phyloP scores from a whole-genome alignment of 2,113 vertebrate species.

The Odontophorus gujanensis region DNA sequence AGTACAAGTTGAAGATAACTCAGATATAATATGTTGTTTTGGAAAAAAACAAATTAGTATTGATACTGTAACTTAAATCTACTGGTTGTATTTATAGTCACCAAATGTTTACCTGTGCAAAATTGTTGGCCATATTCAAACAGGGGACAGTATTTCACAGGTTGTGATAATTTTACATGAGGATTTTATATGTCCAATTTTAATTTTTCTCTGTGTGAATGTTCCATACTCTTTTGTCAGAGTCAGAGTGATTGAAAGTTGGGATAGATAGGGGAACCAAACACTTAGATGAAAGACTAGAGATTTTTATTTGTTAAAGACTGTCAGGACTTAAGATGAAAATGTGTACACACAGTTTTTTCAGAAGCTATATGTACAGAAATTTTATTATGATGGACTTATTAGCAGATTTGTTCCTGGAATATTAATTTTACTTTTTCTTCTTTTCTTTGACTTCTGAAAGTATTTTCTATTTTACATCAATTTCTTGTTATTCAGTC shows the following conservation, averaged over 20 bases:
- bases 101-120: neutral
- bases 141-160: neutral
- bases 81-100: neutral
- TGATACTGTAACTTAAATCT: neutral
- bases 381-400: neutral
- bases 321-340: neutral
- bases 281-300: neutral
- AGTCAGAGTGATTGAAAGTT: neutral
- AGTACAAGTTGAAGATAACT: neutral
- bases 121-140: neutral
- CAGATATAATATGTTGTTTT: neutral
- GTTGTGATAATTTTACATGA: neutral
- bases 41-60: neutral
- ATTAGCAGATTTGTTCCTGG: neutral
- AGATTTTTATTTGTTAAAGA: neutral
- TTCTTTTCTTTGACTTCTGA: neutral
- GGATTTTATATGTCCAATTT: neutral
- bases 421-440: neutral
- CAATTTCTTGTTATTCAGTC: neutral
- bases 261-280: neutral
- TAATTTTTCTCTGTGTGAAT: neutral
- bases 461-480: neutral
- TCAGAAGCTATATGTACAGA: neutral
- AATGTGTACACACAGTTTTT: neutral
- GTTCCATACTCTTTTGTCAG: neutral